Evolutionary conservation across 2,888 invertebrate genomes (phyloP).

Genomic region (Lapara coniferarum): DNA sequence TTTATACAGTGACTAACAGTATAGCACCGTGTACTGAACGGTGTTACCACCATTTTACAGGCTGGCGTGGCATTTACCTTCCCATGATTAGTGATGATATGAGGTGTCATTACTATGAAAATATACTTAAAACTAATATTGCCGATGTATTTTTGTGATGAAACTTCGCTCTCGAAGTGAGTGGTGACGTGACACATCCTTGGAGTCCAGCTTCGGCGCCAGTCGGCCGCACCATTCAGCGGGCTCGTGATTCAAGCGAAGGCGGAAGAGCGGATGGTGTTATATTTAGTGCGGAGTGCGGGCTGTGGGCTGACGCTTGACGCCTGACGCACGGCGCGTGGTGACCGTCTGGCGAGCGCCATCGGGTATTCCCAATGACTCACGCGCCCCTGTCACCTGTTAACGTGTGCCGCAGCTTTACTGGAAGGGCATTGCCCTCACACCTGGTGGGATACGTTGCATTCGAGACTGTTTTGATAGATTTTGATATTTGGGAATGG

Average conservation of each 20-base stretch:
- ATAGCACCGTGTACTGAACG: too few species aligned
- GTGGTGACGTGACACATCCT: slow-evolving; percentile 6
- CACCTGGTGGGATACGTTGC: neutral
- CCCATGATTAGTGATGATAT: too few species aligned
- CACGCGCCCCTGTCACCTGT: slow-evolving; percentile 8
- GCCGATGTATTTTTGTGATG: neutral
- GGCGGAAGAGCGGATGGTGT: slow-evolving; percentile 18
- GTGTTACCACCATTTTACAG: too few species aligned
- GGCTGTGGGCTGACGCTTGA: neutral
- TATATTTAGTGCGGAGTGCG: slow-evolving; percentile 8
- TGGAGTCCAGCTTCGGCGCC: slow-evolving; percentile 16
- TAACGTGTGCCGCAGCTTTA: neutral
- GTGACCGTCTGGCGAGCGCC: slow-evolving; percentile 22
- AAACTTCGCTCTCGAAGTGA: neutral
- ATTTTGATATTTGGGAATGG: too few species aligned
- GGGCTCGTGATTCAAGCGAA: slow-evolving; percentile 9
- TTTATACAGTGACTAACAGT: too few species aligned
- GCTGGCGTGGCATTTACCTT: too few species aligned
- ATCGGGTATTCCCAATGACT: slow-evolving; percentile 14
- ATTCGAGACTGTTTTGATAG: too few species aligned
- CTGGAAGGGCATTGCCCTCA: neutral
- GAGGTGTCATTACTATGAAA: too few species aligned
- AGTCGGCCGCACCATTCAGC: slow-evolving; percentile 16
- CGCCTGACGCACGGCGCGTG: neutral
- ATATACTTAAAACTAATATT: too few species aligned